Conservation (phyloP, 2,888 invertebrate genomes). For the Actias luna region DNA sequence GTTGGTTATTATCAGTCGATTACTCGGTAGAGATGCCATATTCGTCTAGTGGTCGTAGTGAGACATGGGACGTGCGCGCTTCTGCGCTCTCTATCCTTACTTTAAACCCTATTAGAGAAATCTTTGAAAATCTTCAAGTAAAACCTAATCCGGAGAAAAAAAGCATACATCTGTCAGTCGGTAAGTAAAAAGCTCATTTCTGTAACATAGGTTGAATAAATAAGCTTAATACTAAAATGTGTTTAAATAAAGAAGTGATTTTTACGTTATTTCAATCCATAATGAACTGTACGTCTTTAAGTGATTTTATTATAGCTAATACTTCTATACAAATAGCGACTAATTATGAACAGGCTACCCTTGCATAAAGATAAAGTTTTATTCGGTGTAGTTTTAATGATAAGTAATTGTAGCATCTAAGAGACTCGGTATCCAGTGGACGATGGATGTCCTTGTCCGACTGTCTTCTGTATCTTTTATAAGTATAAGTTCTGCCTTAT, state of each 20-base stretch:
- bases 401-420: no score
- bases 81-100: slow-evolving; percentile 91
- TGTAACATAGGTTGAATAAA: no score
- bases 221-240: no score
- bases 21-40: slow-evolving; percentile 52
- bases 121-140: slow-evolving; percentile 94
- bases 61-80: slow-evolving; percentile 88
- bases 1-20: slow-evolving; percentile 24
- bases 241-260: slow-evolving; percentile 6
- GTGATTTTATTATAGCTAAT: not conserved
- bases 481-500: no score
- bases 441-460: no score
- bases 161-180: slow-evolving; percentile 94
- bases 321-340: not conserved
- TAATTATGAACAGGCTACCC: not conserved
- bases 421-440: no score
- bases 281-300: not conserved
- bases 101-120: slow-evolving; percentile 94
- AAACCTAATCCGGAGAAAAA: slow-evolving; percentile 95
- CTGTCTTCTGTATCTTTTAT: no score
- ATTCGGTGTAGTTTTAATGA: no score
- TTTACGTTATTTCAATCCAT: no score
- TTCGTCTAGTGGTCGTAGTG: slow-evolving; percentile 34
- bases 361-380: no score
- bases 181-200: slow-evolving; percentile 79